phyloP scores from a whole-genome alignment of 2,888 invertebrate genomes.

The Thumatha senex region DNA sequence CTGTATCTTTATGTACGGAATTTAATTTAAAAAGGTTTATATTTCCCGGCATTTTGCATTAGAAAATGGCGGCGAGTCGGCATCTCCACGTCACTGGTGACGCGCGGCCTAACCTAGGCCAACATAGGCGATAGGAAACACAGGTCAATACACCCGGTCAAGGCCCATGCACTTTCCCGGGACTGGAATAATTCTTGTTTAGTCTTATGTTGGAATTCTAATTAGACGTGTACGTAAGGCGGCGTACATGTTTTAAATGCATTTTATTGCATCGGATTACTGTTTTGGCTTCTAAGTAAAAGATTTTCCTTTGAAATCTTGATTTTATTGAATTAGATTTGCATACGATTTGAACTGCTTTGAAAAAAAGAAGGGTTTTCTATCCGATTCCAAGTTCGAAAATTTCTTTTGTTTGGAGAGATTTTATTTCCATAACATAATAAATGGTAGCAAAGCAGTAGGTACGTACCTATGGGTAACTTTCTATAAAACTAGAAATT shows the following conservation, averaged over 20 bases:
- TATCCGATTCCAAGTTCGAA: too few relatives aligned
- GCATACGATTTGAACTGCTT: too few relatives aligned
- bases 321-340: not conserved
- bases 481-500: too few relatives aligned
- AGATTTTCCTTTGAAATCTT: not conserved
- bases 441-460: too few relatives aligned
- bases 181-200: constrained; percentile 67
- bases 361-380: not conserved
- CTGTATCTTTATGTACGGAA: too few relatives aligned
- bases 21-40: constrained; percentile 3
- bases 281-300: constrained; percentile 8
- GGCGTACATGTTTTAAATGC: constrained; percentile 19
- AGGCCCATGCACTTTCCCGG: constrained; percentile 75
- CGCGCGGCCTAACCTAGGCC: constrained; percentile 75
- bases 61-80: constrained; percentile 47
- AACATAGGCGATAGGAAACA: constrained; percentile 67
- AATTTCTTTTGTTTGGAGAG: too few relatives aligned
- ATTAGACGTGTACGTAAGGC: constrained; percentile 37
- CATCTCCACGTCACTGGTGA: constrained; percentile 59
- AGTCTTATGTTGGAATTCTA: constrained; percentile 66
- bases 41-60: constrained; percentile 48
- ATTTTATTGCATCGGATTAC: constrained; percentile 18
- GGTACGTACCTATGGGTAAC: too few relatives aligned
- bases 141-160: constrained; percentile 79
- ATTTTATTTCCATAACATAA: too few relatives aligned